phyloP scores from a whole-genome alignment of 1,140 invertebrate species.

The Asobara japonica region DNA sequence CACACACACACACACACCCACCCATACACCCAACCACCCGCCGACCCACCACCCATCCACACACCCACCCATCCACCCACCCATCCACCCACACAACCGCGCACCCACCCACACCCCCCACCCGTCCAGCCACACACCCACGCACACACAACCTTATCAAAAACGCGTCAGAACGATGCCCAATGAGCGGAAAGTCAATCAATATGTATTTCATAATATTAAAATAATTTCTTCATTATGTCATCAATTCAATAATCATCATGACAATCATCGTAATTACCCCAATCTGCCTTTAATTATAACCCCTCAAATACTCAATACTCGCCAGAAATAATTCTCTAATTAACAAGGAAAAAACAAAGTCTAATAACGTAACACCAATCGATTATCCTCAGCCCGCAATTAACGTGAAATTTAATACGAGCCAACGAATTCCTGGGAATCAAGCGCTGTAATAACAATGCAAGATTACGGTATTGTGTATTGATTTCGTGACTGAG shows the following conservation, averaged over 20 bases:
- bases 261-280: neutral
- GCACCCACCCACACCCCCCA: no score
- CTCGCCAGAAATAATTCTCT: neutral
- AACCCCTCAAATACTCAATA: neutral
- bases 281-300: no score
- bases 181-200: no score
- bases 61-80: no score
- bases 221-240: neutral
- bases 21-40: no score
- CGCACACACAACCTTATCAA: no score
- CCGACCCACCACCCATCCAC: no score
- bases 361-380: neutral
- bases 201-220: no score
- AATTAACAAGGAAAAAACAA: neutral
- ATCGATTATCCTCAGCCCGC: neutral
- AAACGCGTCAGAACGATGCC: no score
- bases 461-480: conserved; percentile 3
- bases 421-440: neutral
- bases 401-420: neutral
- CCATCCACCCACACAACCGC: no score
- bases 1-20: no score
- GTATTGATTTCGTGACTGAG: neutral
- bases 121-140: no score
- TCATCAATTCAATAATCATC: neutral
- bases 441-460: neutral